Base-by-base conservation (phyloP, 2,797 vertebrate species). In the Hyperoplus lanceolatus region DNA sequence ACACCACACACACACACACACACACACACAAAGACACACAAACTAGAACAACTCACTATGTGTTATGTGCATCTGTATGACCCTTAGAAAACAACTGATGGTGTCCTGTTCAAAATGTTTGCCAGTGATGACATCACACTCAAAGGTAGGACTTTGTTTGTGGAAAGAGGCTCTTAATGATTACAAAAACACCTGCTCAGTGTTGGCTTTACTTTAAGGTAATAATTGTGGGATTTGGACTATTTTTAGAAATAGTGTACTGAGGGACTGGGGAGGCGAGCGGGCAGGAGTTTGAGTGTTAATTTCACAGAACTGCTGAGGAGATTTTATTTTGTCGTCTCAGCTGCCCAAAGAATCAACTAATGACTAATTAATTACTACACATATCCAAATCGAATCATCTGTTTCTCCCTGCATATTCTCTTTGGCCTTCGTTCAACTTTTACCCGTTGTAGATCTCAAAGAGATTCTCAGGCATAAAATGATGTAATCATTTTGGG, bases 281-380 rank as follows among this genome's bases (percentile, higher is more conserved):
- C 11, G 55, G 70, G 57, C 49, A 73, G 69, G 84, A 81, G 75
- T 76, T 55, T 61, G 64, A 80, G 91, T 53, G 75, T 83, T 89
- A 84, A 89, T 89, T 88, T 87, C 67, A 82, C 83, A 85, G 80
- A 91, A 87, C 57, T 58, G 85, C 89, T 82, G 86, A 89, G 70
- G 72, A 81, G 75, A 89, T 90, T 88, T 88, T 14, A 88, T 91
- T 89, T 86, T 79, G 85, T 86, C 85, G 42, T 88, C 90, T 92
- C 90, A 93, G 92, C 84, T 87, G 90, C 77, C 82, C 85, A 82
- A 89, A 90, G 76, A 91, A 87, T 91, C 79, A 81, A 56, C 87
- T 92, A 92, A 93, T 94, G 91, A 89, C 87, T 91, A 89, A 92
- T 92, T 92, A 92, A 93, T 93, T 90, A 90, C 80, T 39, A 38